Conservation (phyloP, 2,888 invertebrate species). For the Melipona beecheii region DNA sequence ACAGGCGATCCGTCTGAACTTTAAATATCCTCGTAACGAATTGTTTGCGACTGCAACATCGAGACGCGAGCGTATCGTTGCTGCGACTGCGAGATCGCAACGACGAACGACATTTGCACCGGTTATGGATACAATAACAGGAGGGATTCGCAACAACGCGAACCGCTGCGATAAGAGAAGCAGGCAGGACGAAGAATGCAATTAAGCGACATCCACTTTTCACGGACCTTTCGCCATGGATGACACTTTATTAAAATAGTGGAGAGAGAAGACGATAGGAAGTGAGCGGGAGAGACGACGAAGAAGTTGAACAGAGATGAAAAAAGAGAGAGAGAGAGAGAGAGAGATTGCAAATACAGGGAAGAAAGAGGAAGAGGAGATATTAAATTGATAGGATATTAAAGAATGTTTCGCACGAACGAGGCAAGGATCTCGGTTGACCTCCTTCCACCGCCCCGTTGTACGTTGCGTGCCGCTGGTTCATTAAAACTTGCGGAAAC, state of each 20-base stretch:
- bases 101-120: constrained; percentile 45
- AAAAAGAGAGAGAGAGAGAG: not conserved
- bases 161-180: not conserved
- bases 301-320: not conserved
- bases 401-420: constrained; percentile 57
- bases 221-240: constrained; percentile 32
- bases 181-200: constrained; percentile 15
- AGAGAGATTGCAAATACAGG: not conserved
- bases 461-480: not conserved
- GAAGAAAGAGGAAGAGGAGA: constrained; percentile 3
- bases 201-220: constrained; percentile 50
- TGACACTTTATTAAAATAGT: constrained; percentile 67
- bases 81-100: constrained; percentile 47
- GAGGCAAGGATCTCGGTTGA: constrained; percentile 28
- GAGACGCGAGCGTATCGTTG: constrained; percentile 10
- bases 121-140: constrained; percentile 65
- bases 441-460: constrained; percentile 15
- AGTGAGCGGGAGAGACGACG: not conserved
- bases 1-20: constrained; percentile 29
- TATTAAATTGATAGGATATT: constrained; percentile 69
- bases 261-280: not conserved
- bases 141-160: constrained; percentile 19
- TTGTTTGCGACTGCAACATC: constrained; percentile 48
- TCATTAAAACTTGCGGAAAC: constrained; percentile 38
- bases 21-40: constrained; percentile 46